Base-by-base conservation (phyloP, 37 sponge, comb jelly and placozoan genomes). In the Geodia barretti region DNA sequence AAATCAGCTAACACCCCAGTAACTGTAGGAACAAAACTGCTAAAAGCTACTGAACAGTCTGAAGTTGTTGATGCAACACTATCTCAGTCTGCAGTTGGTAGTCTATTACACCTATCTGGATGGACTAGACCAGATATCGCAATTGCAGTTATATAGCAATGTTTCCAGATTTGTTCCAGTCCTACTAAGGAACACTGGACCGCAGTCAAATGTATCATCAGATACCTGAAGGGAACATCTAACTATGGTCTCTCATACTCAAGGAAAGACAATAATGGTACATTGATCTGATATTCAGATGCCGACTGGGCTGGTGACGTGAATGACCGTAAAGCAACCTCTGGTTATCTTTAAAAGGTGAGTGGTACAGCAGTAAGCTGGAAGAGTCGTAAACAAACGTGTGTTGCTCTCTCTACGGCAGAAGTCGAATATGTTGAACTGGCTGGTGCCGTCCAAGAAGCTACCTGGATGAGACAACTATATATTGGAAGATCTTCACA, bases 101-200 rank as follows among this genome's bases (percentile, higher is more conserved):
- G 84, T 64, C 47, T 83, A 72, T 41, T 81, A 62, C 75, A 87
- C 42, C 43, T 87, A 40, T 86, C 87, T 59, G 60, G 37, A 41
- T 20, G 75, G 35, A 88, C 88, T 63, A 75, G 83, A 62, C 88
- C 83, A 65, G 88, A 82, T 66, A 88, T 88, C 30, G 41, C 83
- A 1, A 82, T 71, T 70, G 72, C 83, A 43, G 88, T 82, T 11
- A n/a, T n/a, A n/a, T n/a, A n/a, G n/a, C n/a, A n/a, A n/a, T n/a
- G n/a, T n/a, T n/a, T n/a, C n/a, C n/a, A n/a, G n/a, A n/a, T n/a
- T n/a, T n/a, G n/a, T n/a, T 75, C 84, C n/a, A 40, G 63, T 60
- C 84, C 84, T 24, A 83, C 84, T 17, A 33, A 70, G 21, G 8
- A 8, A 34, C 70, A 70, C 19, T 19, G 28, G 33, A 19, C 21